Conservation (phyloP, 2,888 invertebrate species). For the Dinocampus coccinellae region DNA sequence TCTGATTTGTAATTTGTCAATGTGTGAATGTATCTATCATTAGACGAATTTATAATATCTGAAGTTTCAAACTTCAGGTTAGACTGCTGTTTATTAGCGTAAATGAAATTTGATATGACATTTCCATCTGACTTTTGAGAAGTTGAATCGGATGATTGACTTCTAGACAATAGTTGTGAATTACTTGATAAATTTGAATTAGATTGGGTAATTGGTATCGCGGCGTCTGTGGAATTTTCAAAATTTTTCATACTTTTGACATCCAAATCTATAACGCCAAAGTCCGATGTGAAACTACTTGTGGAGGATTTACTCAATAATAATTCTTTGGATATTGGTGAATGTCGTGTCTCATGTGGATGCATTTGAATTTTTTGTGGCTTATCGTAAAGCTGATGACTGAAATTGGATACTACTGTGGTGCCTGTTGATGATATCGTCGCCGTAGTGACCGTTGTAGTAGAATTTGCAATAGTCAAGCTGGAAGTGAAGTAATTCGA, state of each 20-base stretch:
- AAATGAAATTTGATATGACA: neutral
- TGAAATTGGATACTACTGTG: neutral
- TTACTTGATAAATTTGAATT: neutral
- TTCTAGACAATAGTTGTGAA: neutral
- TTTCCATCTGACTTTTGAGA: neutral
- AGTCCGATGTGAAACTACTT: constrained; percentile 14
- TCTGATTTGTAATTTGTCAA: constrained; percentile 10
- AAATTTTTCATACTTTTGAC: neutral
- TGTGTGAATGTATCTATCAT: constrained; percentile 12
- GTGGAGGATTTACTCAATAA: neutral
- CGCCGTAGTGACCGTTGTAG: neutral
- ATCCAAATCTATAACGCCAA: neutral
- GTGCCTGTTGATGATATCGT: neutral
- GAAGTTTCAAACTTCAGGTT: constrained; percentile 20
- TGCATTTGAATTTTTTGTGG: neutral
- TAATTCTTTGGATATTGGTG: neutral
- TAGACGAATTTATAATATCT: neutral
- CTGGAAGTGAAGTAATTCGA: neutral
- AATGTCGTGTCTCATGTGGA: neutral
- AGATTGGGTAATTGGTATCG: neutral
- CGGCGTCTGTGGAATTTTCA: neutral
- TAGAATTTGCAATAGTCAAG: neutral
- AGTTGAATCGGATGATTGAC: neutral
- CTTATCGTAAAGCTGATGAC: neutral
- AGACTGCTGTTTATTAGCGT: constrained; percentile 14